phyloP scores from a whole-genome alignment of 2,888 invertebrate species.

The Invenusta paracnida region DNA sequence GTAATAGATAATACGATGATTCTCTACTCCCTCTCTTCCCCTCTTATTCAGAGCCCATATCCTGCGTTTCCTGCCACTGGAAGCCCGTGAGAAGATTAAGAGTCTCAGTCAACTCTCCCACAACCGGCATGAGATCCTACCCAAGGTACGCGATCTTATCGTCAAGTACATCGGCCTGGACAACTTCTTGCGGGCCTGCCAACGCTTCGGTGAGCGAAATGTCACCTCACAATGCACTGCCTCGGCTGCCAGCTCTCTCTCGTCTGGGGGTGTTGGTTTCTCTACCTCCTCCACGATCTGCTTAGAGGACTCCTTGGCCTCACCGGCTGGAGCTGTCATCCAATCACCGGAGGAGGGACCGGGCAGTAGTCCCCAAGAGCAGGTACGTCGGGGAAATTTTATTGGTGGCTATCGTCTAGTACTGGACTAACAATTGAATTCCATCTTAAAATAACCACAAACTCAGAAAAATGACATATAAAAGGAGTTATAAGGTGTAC shows the following conservation, averaged over 20 bases:
- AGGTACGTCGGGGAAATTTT: background rate
- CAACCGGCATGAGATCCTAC: background rate
- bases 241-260: background rate
- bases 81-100: background rate
- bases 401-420: too few relatives aligned
- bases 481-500: too few relatives aligned
- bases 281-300: background rate
- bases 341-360: slow-evolving; percentile 4
- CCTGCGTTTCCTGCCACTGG: background rate
- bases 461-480: too few relatives aligned
- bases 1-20: too few relatives aligned
- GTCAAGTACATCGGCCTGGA: background rate
- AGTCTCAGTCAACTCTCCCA: background rate
- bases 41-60: slow-evolving; percentile 10
- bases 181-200: background rate
- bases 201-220: background rate
- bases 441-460: too few relatives aligned
- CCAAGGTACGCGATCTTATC: background rate
- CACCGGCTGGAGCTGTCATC: background rate
- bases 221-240: background rate
- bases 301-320: background rate
- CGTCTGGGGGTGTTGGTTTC: too few relatives aligned
- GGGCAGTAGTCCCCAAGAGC: slow-evolving; percentile 8
- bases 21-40: too few relatives aligned
- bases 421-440: too few relatives aligned